Percentiles rank a stretch among this genome's conserved stretches.
These are phyloP conservation scores for Gila orcuttii DNA, from an alignment of 2,113 vertebrate genomes.

Conservation along the genomic window DNA sequence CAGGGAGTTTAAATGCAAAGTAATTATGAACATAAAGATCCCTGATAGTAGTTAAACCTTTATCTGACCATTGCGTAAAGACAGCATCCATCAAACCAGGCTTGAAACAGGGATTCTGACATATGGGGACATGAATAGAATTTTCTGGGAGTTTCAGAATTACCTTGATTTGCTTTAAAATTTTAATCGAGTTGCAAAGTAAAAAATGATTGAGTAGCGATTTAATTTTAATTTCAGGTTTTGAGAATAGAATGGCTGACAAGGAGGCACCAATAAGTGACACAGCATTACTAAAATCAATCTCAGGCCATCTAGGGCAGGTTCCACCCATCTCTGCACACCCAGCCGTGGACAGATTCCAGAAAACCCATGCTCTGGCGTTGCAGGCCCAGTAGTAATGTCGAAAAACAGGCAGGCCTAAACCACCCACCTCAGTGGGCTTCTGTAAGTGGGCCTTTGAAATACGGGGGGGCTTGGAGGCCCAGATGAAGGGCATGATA, in stretches of 20 bases:
- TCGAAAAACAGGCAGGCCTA: not conserved
- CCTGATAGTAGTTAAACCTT: not conserved
- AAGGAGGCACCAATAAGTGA: too few relatives aligned
- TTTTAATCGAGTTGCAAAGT: too few relatives aligned
- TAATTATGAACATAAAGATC: not conserved
- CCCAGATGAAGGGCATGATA: not conserved
- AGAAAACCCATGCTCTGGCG: slow-evolving; percentile 27
- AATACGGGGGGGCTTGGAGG: not conserved
- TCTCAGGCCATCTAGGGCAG: not conserved
- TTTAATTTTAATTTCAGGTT: too few relatives aligned
- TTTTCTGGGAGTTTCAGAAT: not conserved
- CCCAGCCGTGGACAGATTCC: slow-evolving; percentile 8
- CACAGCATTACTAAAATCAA: not conserved
- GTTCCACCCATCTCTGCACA: not conserved
- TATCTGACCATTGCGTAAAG: slow-evolving; percentile 5
- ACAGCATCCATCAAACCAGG: not conserved
- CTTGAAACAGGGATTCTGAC: slow-evolving; percentile 41
- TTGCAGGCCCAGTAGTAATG: not conserved
- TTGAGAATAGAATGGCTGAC: too few relatives aligned
- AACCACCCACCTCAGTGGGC: not conserved
- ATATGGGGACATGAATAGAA: not conserved
- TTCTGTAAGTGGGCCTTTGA: slow-evolving; percentile 12
- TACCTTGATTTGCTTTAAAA: too few relatives aligned
- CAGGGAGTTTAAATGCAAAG: slow-evolving; percentile 12
- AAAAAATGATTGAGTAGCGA: too few relatives aligned